Evolutionary conservation across 2,113 vertebrate species (phyloP).

Genomic region (Peromyscus maniculatus): DNA sequence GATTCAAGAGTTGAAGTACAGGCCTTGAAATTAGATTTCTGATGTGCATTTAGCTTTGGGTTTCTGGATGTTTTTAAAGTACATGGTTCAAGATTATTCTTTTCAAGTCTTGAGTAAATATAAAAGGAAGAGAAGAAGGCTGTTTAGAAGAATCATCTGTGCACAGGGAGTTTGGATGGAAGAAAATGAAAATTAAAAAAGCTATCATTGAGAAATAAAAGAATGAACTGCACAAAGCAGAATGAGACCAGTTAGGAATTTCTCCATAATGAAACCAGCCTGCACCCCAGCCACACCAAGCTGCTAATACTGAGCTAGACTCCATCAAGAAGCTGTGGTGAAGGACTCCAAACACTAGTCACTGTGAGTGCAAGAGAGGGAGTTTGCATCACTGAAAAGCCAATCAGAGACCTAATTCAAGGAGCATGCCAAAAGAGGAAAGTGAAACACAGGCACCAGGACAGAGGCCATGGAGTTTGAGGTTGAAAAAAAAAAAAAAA

Average conservation of each 20-base stretch:
- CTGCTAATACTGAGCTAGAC: background rate
- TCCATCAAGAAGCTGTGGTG: background rate
- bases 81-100: background rate
- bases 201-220: constrained; percentile 13
- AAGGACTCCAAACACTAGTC: background rate
- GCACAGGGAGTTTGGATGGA: background rate
- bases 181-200: background rate
- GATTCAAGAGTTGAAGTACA: background rate
- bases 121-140: background rate
- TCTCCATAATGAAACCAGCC: background rate
- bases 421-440: background rate
- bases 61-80: background rate
- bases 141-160: background rate
- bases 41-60: background rate
- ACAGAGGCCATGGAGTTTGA: too few relatives aligned
- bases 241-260: background rate
- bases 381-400: background rate
- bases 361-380: background rate
- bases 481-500: background rate
- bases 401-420: background rate
- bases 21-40: background rate
- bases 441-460: background rate
- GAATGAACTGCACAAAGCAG: background rate
- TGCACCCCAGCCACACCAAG: too few relatives aligned
- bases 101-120: background rate